Evolutionary conservation across 2,113 vertebrate genomes (phyloP).

Genomic region (Emydura subglobosa): DNA sequence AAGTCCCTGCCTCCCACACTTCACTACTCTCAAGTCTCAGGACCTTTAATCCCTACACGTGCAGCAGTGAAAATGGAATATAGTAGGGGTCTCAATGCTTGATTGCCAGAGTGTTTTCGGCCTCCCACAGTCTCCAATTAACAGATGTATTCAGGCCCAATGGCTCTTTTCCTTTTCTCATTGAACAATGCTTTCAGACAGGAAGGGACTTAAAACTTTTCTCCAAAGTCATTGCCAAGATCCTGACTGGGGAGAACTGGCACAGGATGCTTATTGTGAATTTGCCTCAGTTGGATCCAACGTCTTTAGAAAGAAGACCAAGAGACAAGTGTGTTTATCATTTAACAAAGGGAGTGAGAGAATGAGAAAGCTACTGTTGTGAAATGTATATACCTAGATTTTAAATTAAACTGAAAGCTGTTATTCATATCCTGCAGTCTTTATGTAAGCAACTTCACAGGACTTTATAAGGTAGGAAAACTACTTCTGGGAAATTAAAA

Average conservation of each 20-base stretch:
- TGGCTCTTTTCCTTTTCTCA: background rate
- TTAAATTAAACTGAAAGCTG: constrained; percentile 64
- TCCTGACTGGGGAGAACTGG: no score
- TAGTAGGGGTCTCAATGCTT: background rate
- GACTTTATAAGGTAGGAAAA: constrained; percentile 70
- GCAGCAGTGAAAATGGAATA: background rate
- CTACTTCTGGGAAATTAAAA: constrained; percentile 70
- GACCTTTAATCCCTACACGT: background rate
- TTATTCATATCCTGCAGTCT: constrained; percentile 51
- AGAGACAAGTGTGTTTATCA: background rate
- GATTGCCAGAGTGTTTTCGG: background rate
- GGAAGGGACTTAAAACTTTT: background rate
- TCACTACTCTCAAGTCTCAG: background rate
- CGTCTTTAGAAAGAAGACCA: background rate
- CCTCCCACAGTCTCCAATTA: background rate
- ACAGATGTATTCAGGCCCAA: background rate
- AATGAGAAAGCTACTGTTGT: constrained; percentile 20
- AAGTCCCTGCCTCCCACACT: background rate
- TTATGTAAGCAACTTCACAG: constrained; percentile 67
- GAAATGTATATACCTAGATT: constrained; percentile 44
- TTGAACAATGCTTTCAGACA: background rate
- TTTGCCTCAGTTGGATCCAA: no score
- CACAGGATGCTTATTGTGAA: no score
- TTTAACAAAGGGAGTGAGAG: background rate
- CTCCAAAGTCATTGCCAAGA: background rate